A percentile compares a stretch with the other conserved stretches of the same genome.
phyloP scores from a whole-genome alignment of 2,797 vertebrate genomes.

The Coilia nasus region DNA sequence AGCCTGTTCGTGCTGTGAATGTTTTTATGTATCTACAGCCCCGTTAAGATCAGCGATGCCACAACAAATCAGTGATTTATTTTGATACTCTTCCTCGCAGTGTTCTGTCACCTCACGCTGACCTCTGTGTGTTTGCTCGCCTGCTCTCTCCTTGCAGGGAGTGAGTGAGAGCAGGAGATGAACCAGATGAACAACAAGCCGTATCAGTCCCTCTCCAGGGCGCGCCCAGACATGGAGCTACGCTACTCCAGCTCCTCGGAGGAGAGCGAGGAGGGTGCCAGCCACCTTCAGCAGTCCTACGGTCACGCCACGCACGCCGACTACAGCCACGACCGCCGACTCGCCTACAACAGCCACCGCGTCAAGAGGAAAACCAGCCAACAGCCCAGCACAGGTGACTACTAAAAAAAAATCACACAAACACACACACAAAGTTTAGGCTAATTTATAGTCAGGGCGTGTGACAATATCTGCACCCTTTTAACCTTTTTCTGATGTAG shows the following conservation, averaged over 20 bases:
- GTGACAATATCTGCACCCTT: too few relatives aligned
- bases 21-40: not conserved
- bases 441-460: not conserved
- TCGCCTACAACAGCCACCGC: conserved; percentile 71
- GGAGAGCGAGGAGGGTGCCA: conserved; percentile 81
- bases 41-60: not conserved
- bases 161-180: conserved; percentile 61
- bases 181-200: conserved; percentile 87
- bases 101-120: not conserved
- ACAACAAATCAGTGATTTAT: not conserved
- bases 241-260: conserved; percentile 87
- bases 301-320: conserved; percentile 80
- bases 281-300: conserved; percentile 81
- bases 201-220: conserved; percentile 85
- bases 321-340: conserved; percentile 64
- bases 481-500: too few relatives aligned
- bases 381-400: conserved; percentile 56
- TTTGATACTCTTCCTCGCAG: not conserved
- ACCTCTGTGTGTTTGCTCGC: too few relatives aligned
- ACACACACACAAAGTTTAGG: not conserved
- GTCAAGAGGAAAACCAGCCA: conserved; percentile 78
- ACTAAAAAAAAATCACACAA: not conserved
- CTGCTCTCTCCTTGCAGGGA: not conserved
- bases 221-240: conserved; percentile 85
- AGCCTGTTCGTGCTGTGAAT: not conserved